A percentile compares a stretch with the other conserved stretches of the same genome.
Conservation (phyloP, 92 coral and sea anemone species). For the Anthopleura xanthogrammica region DNA sequence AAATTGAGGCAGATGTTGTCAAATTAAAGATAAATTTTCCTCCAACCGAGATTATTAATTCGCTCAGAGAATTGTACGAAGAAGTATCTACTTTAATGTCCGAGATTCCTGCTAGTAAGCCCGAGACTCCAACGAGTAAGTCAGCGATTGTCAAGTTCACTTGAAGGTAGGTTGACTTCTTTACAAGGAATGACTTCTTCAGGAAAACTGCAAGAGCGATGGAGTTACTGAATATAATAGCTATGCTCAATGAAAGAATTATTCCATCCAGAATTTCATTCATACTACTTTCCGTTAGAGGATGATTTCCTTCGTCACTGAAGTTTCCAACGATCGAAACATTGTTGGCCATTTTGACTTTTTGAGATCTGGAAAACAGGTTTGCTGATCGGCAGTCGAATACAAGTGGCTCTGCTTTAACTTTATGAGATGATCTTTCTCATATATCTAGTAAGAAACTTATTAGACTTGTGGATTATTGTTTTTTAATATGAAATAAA, state of each 20-base stretch:
- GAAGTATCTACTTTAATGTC: neutral
- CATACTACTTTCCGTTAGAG: neutral
- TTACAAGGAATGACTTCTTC: constrained; percentile 13
- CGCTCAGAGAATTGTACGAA: neutral
- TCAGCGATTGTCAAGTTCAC: constrained; percentile 14
- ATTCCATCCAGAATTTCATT: neutral
- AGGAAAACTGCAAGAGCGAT: constrained; percentile 21
- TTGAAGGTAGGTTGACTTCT: constrained; percentile 17
- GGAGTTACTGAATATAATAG: constrained; percentile 2
- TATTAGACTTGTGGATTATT: too few relatives aligned
- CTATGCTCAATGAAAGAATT: neutral
- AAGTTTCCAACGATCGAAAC: neutral
- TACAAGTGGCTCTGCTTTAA: too few relatives aligned
- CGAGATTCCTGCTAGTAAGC: neutral
- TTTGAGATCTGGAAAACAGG: too few relatives aligned
- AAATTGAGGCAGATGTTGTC: neutral
- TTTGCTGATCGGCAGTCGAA: too few relatives aligned
- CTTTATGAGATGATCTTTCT: too few relatives aligned
- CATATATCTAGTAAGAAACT: too few relatives aligned
- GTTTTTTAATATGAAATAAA: too few relatives aligned
- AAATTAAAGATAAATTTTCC: neutral
- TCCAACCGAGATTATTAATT: neutral
- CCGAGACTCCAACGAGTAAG: constrained; percentile 17
- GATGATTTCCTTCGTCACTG: neutral
- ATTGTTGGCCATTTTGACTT: too few relatives aligned